These are phyloP conservation scores for Drosophila lacteicornis DNA, from an alignment of 1,140 invertebrate genomes.

Conservation along the genomic window DNA sequence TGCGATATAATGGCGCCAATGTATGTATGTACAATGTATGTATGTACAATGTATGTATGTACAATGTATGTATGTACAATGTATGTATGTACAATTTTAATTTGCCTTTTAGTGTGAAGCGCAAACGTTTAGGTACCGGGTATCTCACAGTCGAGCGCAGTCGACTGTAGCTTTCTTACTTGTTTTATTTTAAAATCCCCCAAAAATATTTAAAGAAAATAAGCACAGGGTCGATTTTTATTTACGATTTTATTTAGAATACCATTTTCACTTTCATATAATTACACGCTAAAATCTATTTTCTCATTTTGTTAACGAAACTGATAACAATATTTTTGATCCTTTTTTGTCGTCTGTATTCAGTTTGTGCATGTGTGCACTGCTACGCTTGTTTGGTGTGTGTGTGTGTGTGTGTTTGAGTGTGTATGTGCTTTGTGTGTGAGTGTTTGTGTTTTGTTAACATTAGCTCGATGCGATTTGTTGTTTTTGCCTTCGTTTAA, in stretches of 20 bases:
- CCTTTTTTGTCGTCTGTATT: conserved; percentile 22
- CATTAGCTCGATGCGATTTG: conserved; percentile 57
- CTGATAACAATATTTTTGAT: conserved; percentile 74
- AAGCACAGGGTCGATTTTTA: conserved; percentile 34
- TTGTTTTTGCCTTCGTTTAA: conserved; percentile 53
- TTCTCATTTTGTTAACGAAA: conserved; percentile 76
- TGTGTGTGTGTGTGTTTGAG: conserved; percentile 26
- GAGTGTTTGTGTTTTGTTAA: conserved; percentile 37
- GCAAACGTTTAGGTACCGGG: no score
- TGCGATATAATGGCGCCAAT: no score
- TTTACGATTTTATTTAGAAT: conserved; percentile 80
- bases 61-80: no score
- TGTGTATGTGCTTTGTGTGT: conserved; percentile 37
- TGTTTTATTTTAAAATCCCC: background rate
- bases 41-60: no score
- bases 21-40: no score
- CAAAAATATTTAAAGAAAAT: background rate
- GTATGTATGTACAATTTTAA: no score
- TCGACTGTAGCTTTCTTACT: no score
- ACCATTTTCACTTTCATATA: conserved; percentile 76
- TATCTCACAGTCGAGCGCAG: no score
- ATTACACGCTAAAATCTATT: conserved; percentile 73
- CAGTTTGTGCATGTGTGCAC: conserved; percentile 43
- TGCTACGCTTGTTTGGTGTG: conserved; percentile 24
- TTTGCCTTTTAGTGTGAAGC: no score